Evolutionary conservation across 2,113 vertebrate genomes (phyloP), one percentile per base, ranked within the genome.

Genomic region (Amblyornis subalaris): DNA sequence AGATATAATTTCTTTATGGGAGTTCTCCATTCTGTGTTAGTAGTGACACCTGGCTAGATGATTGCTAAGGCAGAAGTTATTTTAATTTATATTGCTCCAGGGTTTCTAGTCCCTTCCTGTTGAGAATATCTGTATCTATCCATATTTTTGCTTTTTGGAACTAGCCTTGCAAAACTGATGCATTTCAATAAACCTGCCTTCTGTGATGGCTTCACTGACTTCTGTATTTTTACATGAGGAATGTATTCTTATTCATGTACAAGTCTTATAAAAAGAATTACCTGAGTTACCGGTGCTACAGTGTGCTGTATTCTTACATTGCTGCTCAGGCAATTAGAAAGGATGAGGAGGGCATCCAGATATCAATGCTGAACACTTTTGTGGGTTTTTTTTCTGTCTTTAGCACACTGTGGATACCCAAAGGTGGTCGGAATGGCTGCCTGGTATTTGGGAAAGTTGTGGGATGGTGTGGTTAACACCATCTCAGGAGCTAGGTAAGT

Each of bases 281-380:
- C 33, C 10, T 24, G 7, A 58, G 26, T 62, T 77, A 50, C 10
- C 65, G 35, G 23, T 69, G 35, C 42, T 45, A 21, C 31, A 21
- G 7, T 6, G 14, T 73, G 21, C 36, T 79, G 61, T 65, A 29
- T 10, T 45, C 8, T 53, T 58, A 67, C 15, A 19, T 4, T 42
- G 23, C 16, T 70, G 20, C 22, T 76, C 8, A 29, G 40, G 21
- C 3, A 85, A 29, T 33, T 75, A 71, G 31, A 69, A 79, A 19
- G 44, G 8, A 61, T 42, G 24, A 85, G 25, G 12, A 54, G 16
- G 14, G 3, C 24, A 76, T 42, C 18, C 51, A 66, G 57, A 58
- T 19, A 61, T 45, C 18, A 9, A 2, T 33, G 53, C 1, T 50
- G 11, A 66, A 62, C 2, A 1, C 1, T 35, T 81, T 10, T 3